Evolutionary conservation across 2,888 invertebrate species (phyloP).

Genomic region (Coelopa pilipes): DNA sequence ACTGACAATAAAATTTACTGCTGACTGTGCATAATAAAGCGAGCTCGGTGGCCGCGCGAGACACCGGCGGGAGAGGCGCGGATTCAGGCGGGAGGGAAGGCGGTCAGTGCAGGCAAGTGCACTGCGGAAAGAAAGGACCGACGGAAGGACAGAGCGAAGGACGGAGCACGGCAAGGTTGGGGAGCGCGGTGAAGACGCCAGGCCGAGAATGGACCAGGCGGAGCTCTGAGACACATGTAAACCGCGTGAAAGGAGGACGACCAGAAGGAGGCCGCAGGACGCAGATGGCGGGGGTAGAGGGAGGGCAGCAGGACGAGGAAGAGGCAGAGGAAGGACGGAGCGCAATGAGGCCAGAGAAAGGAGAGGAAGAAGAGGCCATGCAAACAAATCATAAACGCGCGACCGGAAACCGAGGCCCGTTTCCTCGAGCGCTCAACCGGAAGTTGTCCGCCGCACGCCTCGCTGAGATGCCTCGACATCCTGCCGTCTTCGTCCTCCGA

Average conservation of each 20-base stretch:
- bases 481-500: background rate
- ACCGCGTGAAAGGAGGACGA: too few species aligned
- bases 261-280: too few species aligned
- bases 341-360: background rate
- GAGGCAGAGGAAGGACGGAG: background rate
- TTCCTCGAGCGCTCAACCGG: background rate
- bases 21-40: constrained; percentile 64
- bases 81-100: constrained; percentile 32
- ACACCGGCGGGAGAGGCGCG: constrained; percentile 35
- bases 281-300: too few species aligned
- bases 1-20: constrained; percentile 67
- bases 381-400: constrained; percentile 22
- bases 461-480: background rate
- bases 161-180: background rate
- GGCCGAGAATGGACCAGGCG: background rate
- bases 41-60: constrained; percentile 27
- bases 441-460: constrained; percentile 4
- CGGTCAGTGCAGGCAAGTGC: constrained; percentile 20
- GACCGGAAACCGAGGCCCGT: background rate
- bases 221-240: background rate
- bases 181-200: background rate
- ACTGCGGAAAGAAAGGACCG: background rate
- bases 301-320: too few species aligned
- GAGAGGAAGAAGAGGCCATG: background rate
- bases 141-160: background rate